These are phyloP conservation scores for Microplitis demolitor DNA, from an alignment of 1,140 invertebrate genomes.

Conservation along the genomic window DNA sequence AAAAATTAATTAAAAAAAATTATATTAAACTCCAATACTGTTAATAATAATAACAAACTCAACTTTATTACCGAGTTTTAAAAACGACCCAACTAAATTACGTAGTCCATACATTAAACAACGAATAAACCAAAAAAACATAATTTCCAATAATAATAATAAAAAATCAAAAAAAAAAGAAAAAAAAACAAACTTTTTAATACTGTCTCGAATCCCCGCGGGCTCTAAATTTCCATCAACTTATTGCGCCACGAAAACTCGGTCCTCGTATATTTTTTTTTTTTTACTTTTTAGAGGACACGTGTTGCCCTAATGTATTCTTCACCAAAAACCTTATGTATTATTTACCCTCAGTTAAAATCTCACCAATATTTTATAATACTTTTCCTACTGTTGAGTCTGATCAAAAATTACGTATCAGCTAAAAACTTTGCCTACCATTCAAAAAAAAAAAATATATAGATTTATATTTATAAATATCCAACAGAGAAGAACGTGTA, in stretches of 20 bases:
- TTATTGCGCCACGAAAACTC: conserved; percentile 41
- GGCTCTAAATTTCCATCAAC: conserved; percentile 48
- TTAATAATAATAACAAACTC: neutral
- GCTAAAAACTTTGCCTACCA: neutral
- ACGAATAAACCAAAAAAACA: conserved; percentile 14
- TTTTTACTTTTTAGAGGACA: conserved; percentile 48
- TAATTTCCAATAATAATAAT: neutral
- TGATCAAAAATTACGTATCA: neutral
- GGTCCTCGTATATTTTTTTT: neutral
- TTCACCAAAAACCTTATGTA: conserved; percentile 44
- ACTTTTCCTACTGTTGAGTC: conserved; percentile 26
- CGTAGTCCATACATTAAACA: conserved; percentile 38
- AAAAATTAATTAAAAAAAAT: neutral
- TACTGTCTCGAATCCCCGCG: conserved; percentile 36
- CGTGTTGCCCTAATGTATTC: conserved; percentile 52
- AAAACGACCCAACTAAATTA: conserved; percentile 8
- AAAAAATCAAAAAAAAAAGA: neutral
- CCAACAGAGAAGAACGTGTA: neutral
- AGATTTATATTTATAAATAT: neutral
- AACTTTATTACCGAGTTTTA: neutral
- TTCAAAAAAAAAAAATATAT: neutral
- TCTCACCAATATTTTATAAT: conserved; percentile 47
- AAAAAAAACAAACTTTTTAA: conserved; percentile 48
- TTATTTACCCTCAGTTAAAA: conserved; percentile 30
- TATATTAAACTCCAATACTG: neutral